phyloP scores from a whole-genome alignment of 2,797 vertebrate genomes.

The Syncerus caffer region DNA sequence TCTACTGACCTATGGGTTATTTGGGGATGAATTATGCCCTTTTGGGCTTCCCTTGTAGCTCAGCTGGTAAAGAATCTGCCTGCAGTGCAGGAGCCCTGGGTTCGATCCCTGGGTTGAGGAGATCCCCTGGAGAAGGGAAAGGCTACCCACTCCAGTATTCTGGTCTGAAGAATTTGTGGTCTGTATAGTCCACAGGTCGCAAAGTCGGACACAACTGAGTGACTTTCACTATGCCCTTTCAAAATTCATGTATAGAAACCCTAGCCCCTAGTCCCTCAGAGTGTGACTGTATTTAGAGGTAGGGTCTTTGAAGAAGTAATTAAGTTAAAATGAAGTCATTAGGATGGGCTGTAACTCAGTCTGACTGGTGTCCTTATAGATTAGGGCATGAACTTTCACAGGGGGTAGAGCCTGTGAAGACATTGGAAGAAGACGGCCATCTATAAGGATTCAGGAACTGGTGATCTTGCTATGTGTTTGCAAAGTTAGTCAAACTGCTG shows the following conservation, averaged over 20 bases:
- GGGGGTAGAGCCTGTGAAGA: background rate
- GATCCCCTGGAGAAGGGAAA: background rate
- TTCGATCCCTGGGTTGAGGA: background rate
- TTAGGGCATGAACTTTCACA: background rate
- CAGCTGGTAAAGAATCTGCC: background rate
- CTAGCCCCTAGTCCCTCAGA: background rate
- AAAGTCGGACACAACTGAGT: background rate
- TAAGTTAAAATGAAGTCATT: background rate
- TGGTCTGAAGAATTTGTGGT: background rate
- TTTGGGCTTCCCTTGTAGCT: background rate
- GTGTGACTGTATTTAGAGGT: background rate
- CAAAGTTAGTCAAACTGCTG: background rate
- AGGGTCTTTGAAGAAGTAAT: background rate
- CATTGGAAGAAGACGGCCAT: background rate
- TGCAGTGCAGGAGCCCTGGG: background rate
- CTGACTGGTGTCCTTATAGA: background rate
- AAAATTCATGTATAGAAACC: background rate
- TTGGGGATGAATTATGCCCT: background rate
- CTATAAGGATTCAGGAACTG: background rate
- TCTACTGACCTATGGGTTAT: background rate
- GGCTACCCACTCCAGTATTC: background rate
- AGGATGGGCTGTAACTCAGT: background rate
- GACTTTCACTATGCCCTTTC: background rate
- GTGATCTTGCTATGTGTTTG: background rate
- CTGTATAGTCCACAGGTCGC: background rate